Evolutionary conservation across 2,797 vertebrate genomes (phyloP).

Genomic region (Discoglossus pictus): DNA sequence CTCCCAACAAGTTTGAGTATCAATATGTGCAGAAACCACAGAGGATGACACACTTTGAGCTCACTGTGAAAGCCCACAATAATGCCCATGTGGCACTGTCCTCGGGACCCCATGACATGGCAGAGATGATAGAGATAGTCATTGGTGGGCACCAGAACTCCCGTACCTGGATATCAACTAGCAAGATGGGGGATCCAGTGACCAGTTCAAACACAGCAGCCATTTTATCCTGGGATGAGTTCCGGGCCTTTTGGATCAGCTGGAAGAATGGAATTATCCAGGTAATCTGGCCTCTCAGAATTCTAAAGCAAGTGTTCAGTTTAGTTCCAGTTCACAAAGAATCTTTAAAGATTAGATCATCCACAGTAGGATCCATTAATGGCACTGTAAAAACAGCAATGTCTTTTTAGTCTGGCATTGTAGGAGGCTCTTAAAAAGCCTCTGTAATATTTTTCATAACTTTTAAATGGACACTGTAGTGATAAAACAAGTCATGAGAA

Average conservation of each 20-base stretch:
- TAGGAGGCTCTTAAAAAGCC: too few relatives aligned
- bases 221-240: constrained; percentile 93
- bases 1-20: constrained; percentile 93
- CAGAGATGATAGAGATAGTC: constrained; percentile 86
- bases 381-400: too few relatives aligned
- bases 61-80: constrained; percentile 89
- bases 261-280: constrained; percentile 83
- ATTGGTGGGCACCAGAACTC: constrained; percentile 87
- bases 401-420: too few relatives aligned
- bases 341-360: too few relatives aligned
- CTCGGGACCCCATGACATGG: constrained; percentile 82
- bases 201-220: constrained; percentile 75
- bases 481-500: too few relatives aligned
- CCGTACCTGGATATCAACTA: constrained; percentile 84
- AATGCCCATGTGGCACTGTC: constrained; percentile 86
- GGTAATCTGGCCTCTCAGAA: constrained; percentile 69
- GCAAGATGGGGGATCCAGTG: constrained; percentile 87
- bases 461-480: too few relatives aligned
- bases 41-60: constrained; percentile 78
- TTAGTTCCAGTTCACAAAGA: too few relatives aligned
- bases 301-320: too few relatives aligned
- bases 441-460: too few relatives aligned
- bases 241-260: constrained; percentile 91
- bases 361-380: too few relatives aligned
- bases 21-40: constrained; percentile 88